Base-by-base conservation (phyloP, 1,140 invertebrate genomes). In the Musca domestica region DNA sequence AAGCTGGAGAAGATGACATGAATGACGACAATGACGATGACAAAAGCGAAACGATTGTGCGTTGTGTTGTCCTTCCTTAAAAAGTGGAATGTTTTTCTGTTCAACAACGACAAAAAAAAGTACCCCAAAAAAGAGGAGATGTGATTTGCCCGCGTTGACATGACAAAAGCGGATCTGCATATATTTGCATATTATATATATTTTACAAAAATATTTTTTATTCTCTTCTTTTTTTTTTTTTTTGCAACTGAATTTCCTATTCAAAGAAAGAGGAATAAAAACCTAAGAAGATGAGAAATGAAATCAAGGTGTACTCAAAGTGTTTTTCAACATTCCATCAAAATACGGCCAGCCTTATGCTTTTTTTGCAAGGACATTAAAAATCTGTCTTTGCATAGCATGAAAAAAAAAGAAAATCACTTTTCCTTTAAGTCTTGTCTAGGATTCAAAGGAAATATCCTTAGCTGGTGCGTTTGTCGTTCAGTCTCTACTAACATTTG, bases 81-180 rank as follows among this genome's bases (percentile, higher is more conserved):
- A 23, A 51, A n/a, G n/a, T 66, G 20, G 25, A 49, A 51, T 51
- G 41, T 68, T 67, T 46, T 52, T 27, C 30, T 51, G 61, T 48
- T 67, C 78, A 74, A 75, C 69, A 77, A 73, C 73, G 70, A n/a
- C n/a, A n/a, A 74, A 71, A 74, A 61, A 66, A 51, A 22, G 41
- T 19, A 69, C 7, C 58, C 46, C 61, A 49, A 69, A 65, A 69
- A 70, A 69, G 69, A 71, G 68, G 23, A 56, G 64, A 70, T 67
- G 69, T 61, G 75, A 76, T 76, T 78, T 78, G 77, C 74, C 77
- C 76, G 73, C 76, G 74, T 77, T 77, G 76, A 77, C 77, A 78
- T 78, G 74, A 75, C 75, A 74, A 79, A 79, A 79, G 77, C 77
- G 71, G 70, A 78, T 79, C 77, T 79, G 76, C 76, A 79, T 79